A percentile compares a stretch with the other conserved stretches of the same genome.
Conservation (phyloP, 2,888 invertebrate species). For the Mechanitis mazaeus region DNA sequence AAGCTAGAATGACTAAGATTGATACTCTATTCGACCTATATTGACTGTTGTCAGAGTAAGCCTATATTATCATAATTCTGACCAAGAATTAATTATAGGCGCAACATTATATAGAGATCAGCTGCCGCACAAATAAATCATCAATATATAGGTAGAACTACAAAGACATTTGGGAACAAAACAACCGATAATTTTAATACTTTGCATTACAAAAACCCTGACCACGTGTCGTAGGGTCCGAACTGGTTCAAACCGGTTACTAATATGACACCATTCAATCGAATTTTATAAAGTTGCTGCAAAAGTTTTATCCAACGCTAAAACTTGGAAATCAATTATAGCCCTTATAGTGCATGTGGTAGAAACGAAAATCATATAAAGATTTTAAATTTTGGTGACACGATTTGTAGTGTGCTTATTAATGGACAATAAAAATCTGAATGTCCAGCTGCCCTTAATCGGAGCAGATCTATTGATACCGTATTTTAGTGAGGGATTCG, state of each 20-base stretch:
- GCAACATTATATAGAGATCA: slow-evolving; percentile 23
- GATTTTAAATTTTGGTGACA: background rate
- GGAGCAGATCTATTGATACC: slow-evolving; percentile 53
- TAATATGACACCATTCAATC: slow-evolving; percentile 69
- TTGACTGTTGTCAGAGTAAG: slow-evolving; percentile 20
- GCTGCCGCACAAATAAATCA: slow-evolving; percentile 39
- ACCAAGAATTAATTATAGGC: slow-evolving; percentile 6
- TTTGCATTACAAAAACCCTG: slow-evolving; percentile 61
- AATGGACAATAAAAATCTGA: slow-evolving; percentile 39
- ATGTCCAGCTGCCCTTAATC: slow-evolving; percentile 61
- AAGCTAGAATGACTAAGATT: slow-evolving; percentile 21
- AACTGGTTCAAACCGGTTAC: slow-evolving; percentile 68
- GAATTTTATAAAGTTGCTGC: slow-evolving; percentile 51
- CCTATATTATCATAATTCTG: slow-evolving; percentile 1
- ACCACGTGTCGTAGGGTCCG: slow-evolving; percentile 68
- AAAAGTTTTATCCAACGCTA: slow-evolving; percentile 28
- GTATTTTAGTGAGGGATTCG: slow-evolving; percentile 38
- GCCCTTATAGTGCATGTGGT: slow-evolving; percentile 20
- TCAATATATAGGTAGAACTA: slow-evolving; percentile 26
- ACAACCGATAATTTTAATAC: slow-evolving; percentile 64
- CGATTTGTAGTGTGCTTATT: slow-evolving; percentile 23
- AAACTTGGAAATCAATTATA: slow-evolving; percentile 28
- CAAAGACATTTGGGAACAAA: slow-evolving; percentile 47
- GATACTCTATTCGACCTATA: slow-evolving; percentile 22
- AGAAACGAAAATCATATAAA: slow-evolving; percentile 2